These are phyloP conservation scores for Pyxicephalus adspersus DNA, from an alignment of 2,113 vertebrate genomes.

Conservation along the genomic window DNA sequence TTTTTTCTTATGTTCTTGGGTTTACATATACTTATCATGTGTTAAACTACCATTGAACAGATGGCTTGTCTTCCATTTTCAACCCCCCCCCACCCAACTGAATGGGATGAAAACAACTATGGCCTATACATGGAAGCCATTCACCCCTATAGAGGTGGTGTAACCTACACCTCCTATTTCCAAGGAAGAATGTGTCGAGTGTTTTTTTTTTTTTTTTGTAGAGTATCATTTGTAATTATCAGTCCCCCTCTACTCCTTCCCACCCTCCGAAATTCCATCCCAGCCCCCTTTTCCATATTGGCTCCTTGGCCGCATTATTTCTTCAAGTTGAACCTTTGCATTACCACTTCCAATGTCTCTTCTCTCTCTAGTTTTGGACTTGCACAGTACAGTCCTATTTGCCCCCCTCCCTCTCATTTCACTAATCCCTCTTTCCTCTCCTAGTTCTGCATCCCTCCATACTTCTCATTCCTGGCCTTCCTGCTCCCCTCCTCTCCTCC, in stretches of 20 bases:
- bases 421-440: background rate
- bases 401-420: conserved; percentile 13
- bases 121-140: too few relatives aligned
- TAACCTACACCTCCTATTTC: too few relatives aligned
- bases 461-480: conserved; percentile 40
- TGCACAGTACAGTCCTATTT: background rate
- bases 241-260: background rate
- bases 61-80: too few relatives aligned
- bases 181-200: too few relatives aligned
- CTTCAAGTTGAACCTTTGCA: too few relatives aligned
- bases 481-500: conserved; percentile 38
- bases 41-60: too few relatives aligned
- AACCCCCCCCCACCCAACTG: too few relatives aligned
- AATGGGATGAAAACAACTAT: too few relatives aligned
- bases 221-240: background rate
- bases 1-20: too few relatives aligned
- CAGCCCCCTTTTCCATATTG: background rate
- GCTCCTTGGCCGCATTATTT: too few relatives aligned
- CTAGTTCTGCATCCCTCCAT: conserved; percentile 19
- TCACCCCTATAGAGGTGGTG: too few relatives aligned
- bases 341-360: background rate
- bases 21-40: too few relatives aligned
- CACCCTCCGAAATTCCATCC: background rate
- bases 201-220: background rate
- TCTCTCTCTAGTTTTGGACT: background rate